Conservation (phyloP, 2,113 vertebrate genomes). For the Cisticola juncidis region DNA sequence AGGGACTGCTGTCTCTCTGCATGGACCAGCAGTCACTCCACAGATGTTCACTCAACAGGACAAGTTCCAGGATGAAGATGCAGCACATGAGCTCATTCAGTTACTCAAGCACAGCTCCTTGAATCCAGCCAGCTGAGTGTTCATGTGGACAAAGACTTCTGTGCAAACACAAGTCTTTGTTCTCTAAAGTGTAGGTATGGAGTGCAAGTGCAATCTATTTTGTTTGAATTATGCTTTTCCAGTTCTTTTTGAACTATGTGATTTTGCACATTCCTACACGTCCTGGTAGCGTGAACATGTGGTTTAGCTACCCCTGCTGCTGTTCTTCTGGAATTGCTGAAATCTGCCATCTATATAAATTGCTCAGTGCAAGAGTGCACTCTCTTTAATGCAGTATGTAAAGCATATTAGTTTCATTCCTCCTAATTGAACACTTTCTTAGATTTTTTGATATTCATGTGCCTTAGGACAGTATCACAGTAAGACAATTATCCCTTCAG, state of each 20-base stretch:
- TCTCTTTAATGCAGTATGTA: neutral
- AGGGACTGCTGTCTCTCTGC: neutral
- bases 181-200: neutral
- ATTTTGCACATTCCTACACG: rapidly evolving
- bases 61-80: neutral
- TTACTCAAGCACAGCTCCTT: neutral
- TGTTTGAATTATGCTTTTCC: neutral
- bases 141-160: neutral
- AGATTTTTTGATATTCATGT: neutral
- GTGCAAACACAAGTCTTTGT: neutral
- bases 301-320: neutral
- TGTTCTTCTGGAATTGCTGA: neutral
- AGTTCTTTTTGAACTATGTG: rapidly evolving
- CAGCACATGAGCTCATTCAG: too few species aligned
- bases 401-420: neutral
- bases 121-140: neutral
- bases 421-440: neutral
- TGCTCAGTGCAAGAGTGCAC: neutral
- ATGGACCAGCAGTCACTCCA: neutral
- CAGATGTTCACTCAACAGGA: neutral
- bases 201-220: neutral
- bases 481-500: neutral
- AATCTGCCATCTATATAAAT: neutral
- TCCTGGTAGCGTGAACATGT: rapidly evolving
- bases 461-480: neutral